These are phyloP conservation scores for Labeo calbasu DNA, from an alignment of 2,797 vertebrate species.

Conservation along the genomic window DNA sequence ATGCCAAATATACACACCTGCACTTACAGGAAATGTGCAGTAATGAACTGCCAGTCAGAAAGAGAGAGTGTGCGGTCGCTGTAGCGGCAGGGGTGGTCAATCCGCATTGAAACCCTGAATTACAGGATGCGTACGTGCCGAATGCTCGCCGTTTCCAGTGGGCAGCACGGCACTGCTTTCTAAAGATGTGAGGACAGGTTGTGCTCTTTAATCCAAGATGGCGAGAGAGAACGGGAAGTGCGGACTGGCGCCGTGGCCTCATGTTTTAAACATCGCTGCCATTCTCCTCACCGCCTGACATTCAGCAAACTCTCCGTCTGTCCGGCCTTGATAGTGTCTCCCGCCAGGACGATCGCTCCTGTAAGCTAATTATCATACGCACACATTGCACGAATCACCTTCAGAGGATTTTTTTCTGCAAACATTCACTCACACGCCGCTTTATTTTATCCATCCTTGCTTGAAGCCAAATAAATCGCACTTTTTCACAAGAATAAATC, in stretches of 20 bases:
- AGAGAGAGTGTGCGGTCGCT: slow-evolving; percentile 25
- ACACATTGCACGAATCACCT: slow-evolving; percentile 48
- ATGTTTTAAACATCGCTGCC: slow-evolving; percentile 59
- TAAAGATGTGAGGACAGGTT: slow-evolving; percentile 35
- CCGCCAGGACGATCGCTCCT: slow-evolving; percentile 37
- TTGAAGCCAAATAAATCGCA: background rate
- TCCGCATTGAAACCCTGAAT: slow-evolving; percentile 10
- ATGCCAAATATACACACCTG: slow-evolving; percentile 36
- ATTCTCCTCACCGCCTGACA: slow-evolving; percentile 51
- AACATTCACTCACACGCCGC: background rate
- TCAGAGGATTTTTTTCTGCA: slow-evolving; percentile 12
- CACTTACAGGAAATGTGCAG: slow-evolving; percentile 10
- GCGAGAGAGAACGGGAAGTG: background rate
- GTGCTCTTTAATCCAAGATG: slow-evolving; percentile 51
- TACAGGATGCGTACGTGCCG: slow-evolving; percentile 16
- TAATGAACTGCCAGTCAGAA: slow-evolving; percentile 49
- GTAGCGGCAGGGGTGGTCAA: slow-evolving; percentile 30
- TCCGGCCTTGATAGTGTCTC: slow-evolving; percentile 57
- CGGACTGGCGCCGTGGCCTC: slow-evolving; percentile 17
- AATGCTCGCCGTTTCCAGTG: background rate
- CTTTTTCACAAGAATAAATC: background rate
- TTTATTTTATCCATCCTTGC: background rate
- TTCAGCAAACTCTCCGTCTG: slow-evolving; percentile 56
- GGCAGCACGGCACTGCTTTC: slow-evolving; percentile 20
- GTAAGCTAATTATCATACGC: slow-evolving; percentile 57